Base-by-base conservation (phyloP, 2,888 invertebrate species). In the Scelioninae gen. 2 region DNA sequence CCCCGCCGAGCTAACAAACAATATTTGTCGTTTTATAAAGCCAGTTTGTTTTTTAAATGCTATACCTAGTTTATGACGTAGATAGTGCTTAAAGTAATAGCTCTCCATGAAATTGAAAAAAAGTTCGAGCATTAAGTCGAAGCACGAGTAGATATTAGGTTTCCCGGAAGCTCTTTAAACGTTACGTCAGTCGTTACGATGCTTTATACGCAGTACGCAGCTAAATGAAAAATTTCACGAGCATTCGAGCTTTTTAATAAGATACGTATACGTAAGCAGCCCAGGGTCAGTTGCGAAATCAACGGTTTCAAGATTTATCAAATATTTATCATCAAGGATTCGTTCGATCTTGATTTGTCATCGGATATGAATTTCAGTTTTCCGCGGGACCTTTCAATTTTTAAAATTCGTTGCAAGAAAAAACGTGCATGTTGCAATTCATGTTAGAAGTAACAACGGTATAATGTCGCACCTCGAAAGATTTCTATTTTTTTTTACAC, bases 71-170 rank as follows among this genome's bases (percentile, higher is more conserved):
- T 65, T 64, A 60, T 41, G 64, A 60, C 37, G 55, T 28, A 35
- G 57, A 53, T 46, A 53, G 64, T 53, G 57, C 55, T 72, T 60
- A 63, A 53, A 57, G 60, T 55, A 48, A 63, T 52, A 63, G 63
- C 58, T 68, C 63, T 63, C 43, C 46, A 68, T 57, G 46, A 73
- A 68, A 73, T 68, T 57, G 73, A 63, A 68, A 63, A 25, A 68
- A 73, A 73, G 58, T 73, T 68, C 31, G 63, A 60, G 43, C 50
- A 73, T 73, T 67, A 73, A 73, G 73, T 73, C 73, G 58, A 55
- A 67, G 72, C 72, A 61, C 73, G 61, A 58, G 73, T 69, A 64
- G 64, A 73, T 73, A 73, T 68, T 67, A 73, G 73, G 68, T 73
- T 68, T 73, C 60, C 43, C 73, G 52, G 64, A 67, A 63, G 68